Percentiles rank a stretch among this genome's conserved stretches.
Conservation (phyloP, 2,113 vertebrate genomes). For the Caranx melampygus region DNA sequence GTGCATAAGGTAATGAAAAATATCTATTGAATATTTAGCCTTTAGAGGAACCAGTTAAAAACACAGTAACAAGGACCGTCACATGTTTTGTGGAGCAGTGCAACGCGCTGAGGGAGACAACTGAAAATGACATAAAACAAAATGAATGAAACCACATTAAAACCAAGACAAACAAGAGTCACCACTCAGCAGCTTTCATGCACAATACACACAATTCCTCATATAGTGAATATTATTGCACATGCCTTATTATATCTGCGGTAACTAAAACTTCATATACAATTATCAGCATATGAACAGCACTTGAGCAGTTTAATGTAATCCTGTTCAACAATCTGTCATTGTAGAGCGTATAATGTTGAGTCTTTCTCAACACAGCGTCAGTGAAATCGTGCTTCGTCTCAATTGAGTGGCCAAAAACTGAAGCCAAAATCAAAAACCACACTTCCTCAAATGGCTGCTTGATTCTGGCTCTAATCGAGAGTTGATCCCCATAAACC, state of each 20-base stretch:
- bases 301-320: conserved; percentile 29
- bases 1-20: conserved; percentile 68
- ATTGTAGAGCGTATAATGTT: background rate
- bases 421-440: too few species aligned
- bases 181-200: background rate
- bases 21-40: conserved; percentile 66
- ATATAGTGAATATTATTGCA: background rate
- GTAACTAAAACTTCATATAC: conserved; percentile 19
- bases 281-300: conserved; percentile 21
- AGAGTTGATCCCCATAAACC: too few species aligned
- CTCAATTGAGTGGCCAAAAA: too few species aligned
- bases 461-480: too few species aligned
- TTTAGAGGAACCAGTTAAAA: conserved; percentile 53
- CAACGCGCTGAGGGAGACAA: conserved; percentile 11
- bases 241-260: conserved; percentile 17
- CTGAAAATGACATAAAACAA: background rate
- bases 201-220: background rate
- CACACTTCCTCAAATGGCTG: too few species aligned
- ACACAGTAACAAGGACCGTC: conserved; percentile 26
- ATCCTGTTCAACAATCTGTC: background rate
- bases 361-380: background rate
- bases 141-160: conserved; percentile 1
- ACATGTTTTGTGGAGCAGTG: conserved; percentile 22
- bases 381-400: background rate
- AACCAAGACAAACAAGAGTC: conserved; percentile 10